A percentile compares a stretch with the other conserved stretches of the same genome.
Evolutionary conservation across 2,797 vertebrate genomes (phyloP).

Genomic region (Benthosema pterotum): DNA sequence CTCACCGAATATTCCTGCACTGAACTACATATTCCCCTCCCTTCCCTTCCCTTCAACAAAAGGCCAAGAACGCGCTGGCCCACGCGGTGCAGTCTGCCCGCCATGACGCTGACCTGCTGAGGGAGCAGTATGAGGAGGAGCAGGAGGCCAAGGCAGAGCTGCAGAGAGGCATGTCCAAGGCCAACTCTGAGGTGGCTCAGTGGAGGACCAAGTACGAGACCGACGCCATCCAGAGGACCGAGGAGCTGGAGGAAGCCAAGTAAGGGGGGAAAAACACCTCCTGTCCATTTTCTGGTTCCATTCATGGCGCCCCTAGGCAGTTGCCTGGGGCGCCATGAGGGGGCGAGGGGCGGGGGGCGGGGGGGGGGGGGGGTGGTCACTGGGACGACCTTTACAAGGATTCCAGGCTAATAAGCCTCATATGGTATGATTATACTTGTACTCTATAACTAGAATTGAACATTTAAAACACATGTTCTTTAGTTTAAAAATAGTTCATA

Average conservation of each 20-base stretch:
- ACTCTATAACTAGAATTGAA: no score
- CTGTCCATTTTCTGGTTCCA: no score
- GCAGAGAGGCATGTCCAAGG: constrained; percentile 73
- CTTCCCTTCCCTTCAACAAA: background rate
- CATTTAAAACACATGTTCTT: no score
- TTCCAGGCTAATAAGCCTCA: no score
- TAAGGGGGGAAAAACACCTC: constrained; percentile 34
- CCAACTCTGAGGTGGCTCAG: constrained; percentile 78
- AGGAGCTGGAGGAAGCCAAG: constrained; percentile 80
- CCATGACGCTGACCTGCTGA: constrained; percentile 82
- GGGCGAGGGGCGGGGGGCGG: no score
- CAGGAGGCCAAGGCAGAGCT: constrained; percentile 84
- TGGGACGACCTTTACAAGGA: no score
- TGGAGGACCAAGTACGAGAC: constrained; percentile 81
- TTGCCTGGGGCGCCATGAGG: no score
- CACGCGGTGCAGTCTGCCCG: constrained; percentile 84
- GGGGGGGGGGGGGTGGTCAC: no score
- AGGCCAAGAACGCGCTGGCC: constrained; percentile 87
- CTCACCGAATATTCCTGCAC: no score
- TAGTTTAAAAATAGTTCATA: no score
- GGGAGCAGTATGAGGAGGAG: constrained; percentile 87
- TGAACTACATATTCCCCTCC: background rate
- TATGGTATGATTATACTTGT: no score
- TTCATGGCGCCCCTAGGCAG: no score
- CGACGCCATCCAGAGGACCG: constrained; percentile 78